Percentiles rank a stretch among this genome's conserved stretches.
phyloP scores from a whole-genome alignment of 2,113 vertebrate genomes.

The Eclectus roratus region DNA sequence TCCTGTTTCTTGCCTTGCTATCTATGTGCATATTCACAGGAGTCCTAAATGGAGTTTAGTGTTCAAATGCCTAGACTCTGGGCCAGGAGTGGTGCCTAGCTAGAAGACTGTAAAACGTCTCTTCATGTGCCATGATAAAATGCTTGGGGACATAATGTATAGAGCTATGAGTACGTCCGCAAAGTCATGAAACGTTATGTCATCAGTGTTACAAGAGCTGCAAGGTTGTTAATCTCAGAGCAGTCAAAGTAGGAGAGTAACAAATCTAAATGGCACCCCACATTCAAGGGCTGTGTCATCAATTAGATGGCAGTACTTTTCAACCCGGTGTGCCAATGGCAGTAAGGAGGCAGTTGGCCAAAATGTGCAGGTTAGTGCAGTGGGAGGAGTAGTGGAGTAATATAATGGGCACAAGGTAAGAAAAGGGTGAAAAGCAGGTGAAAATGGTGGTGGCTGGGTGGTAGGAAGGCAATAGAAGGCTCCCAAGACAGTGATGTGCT shows the following conservation, averaged over 20 bases:
- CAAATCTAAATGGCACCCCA: neutral
- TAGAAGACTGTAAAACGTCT: neutral
- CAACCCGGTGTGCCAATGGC: neutral
- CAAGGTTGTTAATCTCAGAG: neutral
- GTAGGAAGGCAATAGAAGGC: neutral
- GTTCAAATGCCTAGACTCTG: constrained; percentile 12
- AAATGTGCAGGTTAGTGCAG: neutral
- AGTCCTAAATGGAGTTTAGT: constrained; percentile 29
- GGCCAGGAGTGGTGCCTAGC: constrained; percentile 36
- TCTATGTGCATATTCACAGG: neutral
- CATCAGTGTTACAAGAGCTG: rapidly evolving
- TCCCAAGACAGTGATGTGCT: neutral
- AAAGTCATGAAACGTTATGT: neutral
- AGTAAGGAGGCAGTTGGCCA: neutral
- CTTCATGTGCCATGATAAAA: neutral
- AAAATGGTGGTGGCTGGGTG: neutral
- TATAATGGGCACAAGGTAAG: neutral
- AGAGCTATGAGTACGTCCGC: neutral
- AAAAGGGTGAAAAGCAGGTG: neutral
- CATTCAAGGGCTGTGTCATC: neutral
- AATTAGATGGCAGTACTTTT: neutral
- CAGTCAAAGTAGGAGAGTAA: neutral
- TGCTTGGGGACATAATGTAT: neutral
- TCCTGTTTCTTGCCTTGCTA: neutral
- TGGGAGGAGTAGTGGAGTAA: neutral